A percentile compares a stretch with the other conserved stretches of the same genome.
These are phyloP conservation scores for Bradysia coprophila DNA, from an alignment of 1,140 invertebrate genomes.

Conservation along the genomic window DNA sequence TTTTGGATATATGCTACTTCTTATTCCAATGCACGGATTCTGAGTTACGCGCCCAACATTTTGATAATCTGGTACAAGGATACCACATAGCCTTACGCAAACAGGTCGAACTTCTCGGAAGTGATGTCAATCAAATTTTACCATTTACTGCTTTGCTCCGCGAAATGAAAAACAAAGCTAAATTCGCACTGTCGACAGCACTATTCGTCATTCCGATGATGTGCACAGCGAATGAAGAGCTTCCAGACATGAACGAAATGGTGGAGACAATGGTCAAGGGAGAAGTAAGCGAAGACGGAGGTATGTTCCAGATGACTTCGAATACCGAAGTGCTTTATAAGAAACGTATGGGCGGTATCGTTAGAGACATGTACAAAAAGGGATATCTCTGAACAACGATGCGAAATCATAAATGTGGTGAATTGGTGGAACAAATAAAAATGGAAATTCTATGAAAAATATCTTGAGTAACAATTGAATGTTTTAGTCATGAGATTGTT, in stretches of 20 bases:
- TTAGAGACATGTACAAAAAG: neutral
- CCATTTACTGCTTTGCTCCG: slow-evolving; percentile 10
- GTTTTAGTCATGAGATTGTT: too few relatives aligned
- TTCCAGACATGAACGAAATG: slow-evolving; percentile 10
- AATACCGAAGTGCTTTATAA: neutral
- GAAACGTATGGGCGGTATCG: neutral
- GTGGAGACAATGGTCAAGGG: slow-evolving; percentile 5
- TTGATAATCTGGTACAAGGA: slow-evolving; percentile 22
- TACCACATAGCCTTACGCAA: slow-evolving; percentile 26
- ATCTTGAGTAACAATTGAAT: too few relatives aligned
- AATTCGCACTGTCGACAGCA: slow-evolving; percentile 10
- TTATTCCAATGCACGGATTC: slow-evolving; percentile 28
- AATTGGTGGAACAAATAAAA: slow-evolving; percentile 5
- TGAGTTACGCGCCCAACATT: slow-evolving; percentile 22
- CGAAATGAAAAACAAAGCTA: slow-evolving; percentile 12
- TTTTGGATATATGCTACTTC: slow-evolving; percentile 31
- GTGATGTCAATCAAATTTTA: slow-evolving; percentile 12
- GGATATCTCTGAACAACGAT: slow-evolving; percentile 4
- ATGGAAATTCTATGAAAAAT: too few relatives aligned
- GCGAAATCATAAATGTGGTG: slow-evolving; percentile 2
- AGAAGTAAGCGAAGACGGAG: neutral
- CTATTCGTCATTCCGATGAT: slow-evolving; percentile 13
- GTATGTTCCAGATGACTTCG: neutral
- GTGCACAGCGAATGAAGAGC: slow-evolving; percentile 14
- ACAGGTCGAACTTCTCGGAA: slow-evolving; percentile 12